Base-by-base conservation (phyloP, 1,140 invertebrate species). In the Pinna nobilis region DNA sequence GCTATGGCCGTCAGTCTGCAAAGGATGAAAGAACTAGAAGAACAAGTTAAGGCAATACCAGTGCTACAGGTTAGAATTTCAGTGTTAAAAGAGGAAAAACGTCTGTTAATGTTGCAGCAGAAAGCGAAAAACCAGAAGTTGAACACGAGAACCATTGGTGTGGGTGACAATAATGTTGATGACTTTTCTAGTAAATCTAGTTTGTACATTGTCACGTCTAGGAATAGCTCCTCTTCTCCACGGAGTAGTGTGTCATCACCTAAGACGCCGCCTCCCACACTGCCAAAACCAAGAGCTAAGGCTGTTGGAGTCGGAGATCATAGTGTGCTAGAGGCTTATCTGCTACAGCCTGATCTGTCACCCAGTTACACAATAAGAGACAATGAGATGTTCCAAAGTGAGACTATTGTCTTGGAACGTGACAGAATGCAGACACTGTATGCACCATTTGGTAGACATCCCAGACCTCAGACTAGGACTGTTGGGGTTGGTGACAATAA, bases 31-130 rank as follows among this genome's bases (percentile, higher is more conserved):
- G 94, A 95, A 81, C 89, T 96, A 70, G 95, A 96, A 89, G 94
- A 95, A 85, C 94, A 95, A 90, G 94, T 95, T 23, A 95, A 95
- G 90, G 87, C 91, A 39, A 94, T 97, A 87, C 95, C 95, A n/a
- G 90, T 93, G 79, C 88, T 96, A 60, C 93, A 96, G 91, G 94
- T 95, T 84, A 60, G 86, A 90, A 89, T 96, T 15, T 92, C 91
- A 41, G 91, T 92, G 33, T 85, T 95, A 60, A 92, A 94, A 82
- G 92, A 94, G 77, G 94, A 95, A 86, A 95, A 95, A 74, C 89
- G 92, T 20, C 90, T 92, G 32, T 84, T 96, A 66, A 82, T 91
- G 57, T 87, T 91, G 35, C 91, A 93, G 82, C 86, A 94, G 37
- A 87, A 88, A 81, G 82, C 86, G 23, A 81, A 78, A 57, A 83